Conservation (phyloP, 2,888 invertebrate genomes). For the Zygaena filipendulae region DNA sequence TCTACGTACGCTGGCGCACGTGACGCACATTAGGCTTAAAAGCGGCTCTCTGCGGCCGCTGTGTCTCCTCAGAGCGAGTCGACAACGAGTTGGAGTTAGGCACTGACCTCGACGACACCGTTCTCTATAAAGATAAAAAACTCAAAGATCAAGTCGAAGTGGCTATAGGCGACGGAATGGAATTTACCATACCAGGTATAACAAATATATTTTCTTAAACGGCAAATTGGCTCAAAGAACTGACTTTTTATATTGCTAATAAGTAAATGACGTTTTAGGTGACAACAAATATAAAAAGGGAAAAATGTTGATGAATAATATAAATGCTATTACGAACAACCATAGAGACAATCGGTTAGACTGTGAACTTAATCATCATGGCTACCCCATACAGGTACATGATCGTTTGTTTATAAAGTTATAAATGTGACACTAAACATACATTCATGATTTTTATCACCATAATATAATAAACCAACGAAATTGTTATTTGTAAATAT, state of each 20-base stretch:
- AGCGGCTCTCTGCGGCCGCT: conserved; percentile 71
- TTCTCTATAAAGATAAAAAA: conserved; percentile 88
- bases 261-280: conserved; percentile 45
- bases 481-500: no score
- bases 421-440: no score
- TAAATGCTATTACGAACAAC: conserved; percentile 81
- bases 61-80: conserved; percentile 75
- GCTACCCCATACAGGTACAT: conserved; percentile 70
- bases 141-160: conserved; percentile 91
- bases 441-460: no score
- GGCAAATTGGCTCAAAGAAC: conserved; percentile 3
- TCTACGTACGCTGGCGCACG: conserved; percentile 22
- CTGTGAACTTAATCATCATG: conserved; percentile 79
- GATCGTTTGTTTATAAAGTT: no score
- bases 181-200: conserved; percentile 93
- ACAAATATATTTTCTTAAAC: conserved; percentile 24
- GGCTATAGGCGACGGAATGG: conserved; percentile 93
- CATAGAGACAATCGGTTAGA: conserved; percentile 81
- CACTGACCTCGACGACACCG: conserved; percentile 81
- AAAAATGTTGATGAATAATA: conserved; percentile 83
- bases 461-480: no score
- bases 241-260: conserved; percentile 7
- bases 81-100: conserved; percentile 74
- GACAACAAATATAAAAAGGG: conserved; percentile 87
- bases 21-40: conserved; percentile 60